Percentiles rank a stretch among this genome's conserved stretches.
Conservation (phyloP, 1,140 invertebrate species). For the Bombus cullumanus region DNA sequence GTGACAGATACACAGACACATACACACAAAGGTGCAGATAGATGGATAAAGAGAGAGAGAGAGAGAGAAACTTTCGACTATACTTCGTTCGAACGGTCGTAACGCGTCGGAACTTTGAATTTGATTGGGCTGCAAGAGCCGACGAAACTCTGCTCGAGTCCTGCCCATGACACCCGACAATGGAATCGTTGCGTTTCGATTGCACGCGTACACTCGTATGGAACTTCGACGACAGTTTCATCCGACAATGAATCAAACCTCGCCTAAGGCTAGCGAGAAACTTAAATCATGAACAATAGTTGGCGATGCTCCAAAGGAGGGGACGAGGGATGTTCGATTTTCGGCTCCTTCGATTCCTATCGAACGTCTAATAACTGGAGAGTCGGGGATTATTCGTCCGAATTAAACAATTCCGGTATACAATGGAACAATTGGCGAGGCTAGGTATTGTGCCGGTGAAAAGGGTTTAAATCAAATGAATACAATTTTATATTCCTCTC, state of each 20-base stretch:
- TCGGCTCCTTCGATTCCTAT: not conserved
- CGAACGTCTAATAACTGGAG: not conserved
- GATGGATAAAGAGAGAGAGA: not conserved
- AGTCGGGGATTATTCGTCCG: too few relatives aligned
- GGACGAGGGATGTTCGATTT: not conserved
- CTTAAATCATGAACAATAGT: slow-evolving; percentile 26
- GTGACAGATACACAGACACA: not conserved
- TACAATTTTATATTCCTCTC: not conserved
- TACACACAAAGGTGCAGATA: not conserved
- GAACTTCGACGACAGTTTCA: slow-evolving; percentile 22
- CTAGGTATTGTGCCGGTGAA: not conserved
- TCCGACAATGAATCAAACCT: slow-evolving; percentile 16
- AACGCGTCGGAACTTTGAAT: slow-evolving; percentile 10
- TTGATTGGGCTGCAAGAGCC: not conserved
- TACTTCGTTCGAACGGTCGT: not conserved
- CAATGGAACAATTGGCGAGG: not conserved
- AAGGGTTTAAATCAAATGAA: not conserved
- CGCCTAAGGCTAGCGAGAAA: not conserved
- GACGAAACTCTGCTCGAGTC: not conserved
- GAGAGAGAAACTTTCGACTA: not conserved
- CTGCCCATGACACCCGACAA: not conserved
- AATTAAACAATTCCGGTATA: not conserved
- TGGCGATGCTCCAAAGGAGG: not conserved
- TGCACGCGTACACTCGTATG: not conserved
- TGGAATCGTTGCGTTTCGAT: not conserved